These are phyloP conservation scores for Operophtera brumata DNA, from an alignment of 2,888 invertebrate genomes.

Conservation along the genomic window DNA sequence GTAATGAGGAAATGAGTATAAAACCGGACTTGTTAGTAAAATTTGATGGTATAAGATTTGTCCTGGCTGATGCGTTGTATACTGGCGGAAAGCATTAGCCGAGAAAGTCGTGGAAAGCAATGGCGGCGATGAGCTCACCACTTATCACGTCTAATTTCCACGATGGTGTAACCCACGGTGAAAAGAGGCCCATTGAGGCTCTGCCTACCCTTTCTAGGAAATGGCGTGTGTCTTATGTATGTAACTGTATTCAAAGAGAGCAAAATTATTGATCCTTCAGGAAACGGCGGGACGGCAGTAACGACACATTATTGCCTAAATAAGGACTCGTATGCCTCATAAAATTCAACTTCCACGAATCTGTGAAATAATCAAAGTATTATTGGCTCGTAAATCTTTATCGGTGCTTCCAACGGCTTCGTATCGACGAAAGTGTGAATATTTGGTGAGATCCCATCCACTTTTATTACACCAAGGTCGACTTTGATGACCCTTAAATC, in stretches of 20 bases:
- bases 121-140: no score
- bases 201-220: no score
- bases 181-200: no score
- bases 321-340: constrained; percentile 67
- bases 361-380: constrained; percentile 75
- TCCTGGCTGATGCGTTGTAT: no score
- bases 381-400: constrained; percentile 76
- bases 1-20: no score
- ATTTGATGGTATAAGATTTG: no score
- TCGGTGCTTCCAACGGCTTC: constrained; percentile 53
- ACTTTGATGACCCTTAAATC: constrained; percentile 34
- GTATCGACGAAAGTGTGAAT: constrained; percentile 61
- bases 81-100: no score
- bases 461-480: constrained; percentile 40
- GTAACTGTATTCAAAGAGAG: constrained; percentile 21
- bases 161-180: no score
- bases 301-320: constrained; percentile 66
- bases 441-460: constrained; percentile 62
- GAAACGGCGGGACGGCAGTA: constrained; percentile 52
- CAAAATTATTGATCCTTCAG: constrained; percentile 52
- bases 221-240: no score
- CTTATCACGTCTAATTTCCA: no score
- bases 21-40: no score
- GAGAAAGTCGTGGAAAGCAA: no score
- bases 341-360: constrained; percentile 72